These are phyloP conservation scores for Tortricodes alternella DNA, from an alignment of 2,888 invertebrate species.

Conservation along the genomic window DNA sequence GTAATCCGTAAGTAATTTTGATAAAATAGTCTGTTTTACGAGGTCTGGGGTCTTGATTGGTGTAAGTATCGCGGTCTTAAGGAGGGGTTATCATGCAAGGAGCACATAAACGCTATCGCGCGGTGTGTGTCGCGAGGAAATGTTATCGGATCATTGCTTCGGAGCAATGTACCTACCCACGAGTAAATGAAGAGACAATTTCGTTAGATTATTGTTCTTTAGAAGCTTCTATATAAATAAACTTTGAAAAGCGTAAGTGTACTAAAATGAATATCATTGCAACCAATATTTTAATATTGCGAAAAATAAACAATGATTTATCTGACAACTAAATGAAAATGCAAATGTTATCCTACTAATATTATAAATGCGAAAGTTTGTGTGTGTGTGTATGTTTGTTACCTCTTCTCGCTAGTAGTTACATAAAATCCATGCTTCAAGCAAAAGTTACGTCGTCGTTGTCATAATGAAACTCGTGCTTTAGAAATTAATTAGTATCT, in stretches of 20 bases:
- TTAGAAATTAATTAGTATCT: constrained; percentile 11
- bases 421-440: not conserved
- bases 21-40: constrained; percentile 66
- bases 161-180: constrained; percentile 38
- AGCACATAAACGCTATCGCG: constrained; percentile 62
- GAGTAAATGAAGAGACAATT: not conserved
- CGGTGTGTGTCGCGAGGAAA: constrained; percentile 55
- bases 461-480: constrained; percentile 1
- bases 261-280: no score
- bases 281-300: no score
- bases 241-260: not conserved
- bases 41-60: constrained; percentile 60
- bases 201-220: not conserved
- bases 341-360: no score
- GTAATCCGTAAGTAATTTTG: constrained; percentile 69
- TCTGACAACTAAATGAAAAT: no score
- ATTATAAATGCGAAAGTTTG: no score
- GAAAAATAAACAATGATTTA: no score
- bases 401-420: no score
- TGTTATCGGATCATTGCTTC: constrained; percentile 52
- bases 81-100: constrained; percentile 67
- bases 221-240: not conserved
- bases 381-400: no score
- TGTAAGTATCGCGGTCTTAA: constrained; percentile 59
- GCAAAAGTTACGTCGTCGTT: not conserved